Conservation (phyloP, 1,140 invertebrate genomes). For the Sminthurinus signatus region DNA sequence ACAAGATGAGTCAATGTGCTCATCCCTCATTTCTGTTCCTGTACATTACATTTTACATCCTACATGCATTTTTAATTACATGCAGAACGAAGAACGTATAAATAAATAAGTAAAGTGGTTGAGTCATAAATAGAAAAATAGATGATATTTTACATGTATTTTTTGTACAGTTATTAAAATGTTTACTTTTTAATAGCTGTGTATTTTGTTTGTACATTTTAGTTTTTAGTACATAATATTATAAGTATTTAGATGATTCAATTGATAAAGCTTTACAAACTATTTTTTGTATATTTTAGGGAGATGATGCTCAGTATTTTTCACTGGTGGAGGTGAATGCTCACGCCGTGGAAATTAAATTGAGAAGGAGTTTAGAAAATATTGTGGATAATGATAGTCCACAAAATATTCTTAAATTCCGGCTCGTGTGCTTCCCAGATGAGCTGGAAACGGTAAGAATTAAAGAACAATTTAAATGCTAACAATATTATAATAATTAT, state of each 20-base stretch:
- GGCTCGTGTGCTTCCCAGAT: conserved; percentile 52
- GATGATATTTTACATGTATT: conserved; percentile 25
- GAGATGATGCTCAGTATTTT: conserved; percentile 64
- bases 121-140: neutral
- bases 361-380: conserved; percentile 66
- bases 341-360: conserved; percentile 62
- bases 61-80: no score
- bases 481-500: no score
- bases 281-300: conserved; percentile 42
- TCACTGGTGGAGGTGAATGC: conserved; percentile 61
- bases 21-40: no score
- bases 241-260: no score
- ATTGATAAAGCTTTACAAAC: no score
- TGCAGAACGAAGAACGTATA: conserved; percentile 2
- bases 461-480: no score
- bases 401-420: conserved; percentile 74
- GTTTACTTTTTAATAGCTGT: no score
- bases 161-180: neutral
- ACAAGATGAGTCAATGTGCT: no score
- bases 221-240: no score
- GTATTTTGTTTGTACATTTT: no score
- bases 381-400: conserved; percentile 71
- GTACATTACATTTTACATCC: no score
- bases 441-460: conserved; percentile 49
- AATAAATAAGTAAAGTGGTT: neutral